These are phyloP conservation scores for Pyxicephalus adspersus DNA, from an alignment of 2,113 vertebrate species.

Conservation along the genomic window DNA sequence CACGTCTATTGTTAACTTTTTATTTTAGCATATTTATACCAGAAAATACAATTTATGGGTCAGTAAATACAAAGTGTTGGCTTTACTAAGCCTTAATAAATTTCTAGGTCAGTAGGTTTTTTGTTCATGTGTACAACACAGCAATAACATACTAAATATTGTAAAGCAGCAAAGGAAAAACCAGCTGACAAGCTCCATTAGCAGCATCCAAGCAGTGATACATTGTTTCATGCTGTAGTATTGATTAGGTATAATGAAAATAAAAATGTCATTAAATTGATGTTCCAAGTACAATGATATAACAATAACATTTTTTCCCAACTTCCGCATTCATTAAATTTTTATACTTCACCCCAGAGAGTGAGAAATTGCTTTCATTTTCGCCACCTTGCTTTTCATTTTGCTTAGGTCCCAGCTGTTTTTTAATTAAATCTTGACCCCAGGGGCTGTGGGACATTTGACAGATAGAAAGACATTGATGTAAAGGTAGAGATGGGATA, in stretches of 20 bases:
- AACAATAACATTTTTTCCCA: conserved; percentile 30
- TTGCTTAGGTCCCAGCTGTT: conserved; percentile 50
- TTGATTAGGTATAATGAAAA: conserved; percentile 27
- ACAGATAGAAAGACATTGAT: conserved; percentile 47
- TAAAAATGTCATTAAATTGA: neutral
- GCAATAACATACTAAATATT: neutral
- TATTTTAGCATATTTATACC: too few relatives aligned
- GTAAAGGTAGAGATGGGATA: conserved; percentile 8
- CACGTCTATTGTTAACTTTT: too few relatives aligned
- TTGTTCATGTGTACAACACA: neutral
- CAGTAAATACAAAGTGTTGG: too few relatives aligned
- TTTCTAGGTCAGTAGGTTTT: too few relatives aligned
- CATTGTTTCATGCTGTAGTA: neutral
- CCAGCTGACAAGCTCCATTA: neutral
- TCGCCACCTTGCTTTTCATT: conserved; percentile 8
- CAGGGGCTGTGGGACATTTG: conserved; percentile 35
- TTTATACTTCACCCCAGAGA: neutral
- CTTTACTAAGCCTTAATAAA: too few relatives aligned
- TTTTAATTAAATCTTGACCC: conserved; percentile 54
- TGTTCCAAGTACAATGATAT: conserved; percentile 14
- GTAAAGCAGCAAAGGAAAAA: neutral
- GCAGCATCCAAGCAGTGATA: neutral
- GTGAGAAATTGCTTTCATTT: conserved; percentile 26
- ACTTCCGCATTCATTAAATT: conserved; percentile 27
- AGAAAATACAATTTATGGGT: too few relatives aligned